Percentiles rank a stretch among this genome's conserved stretches.
phyloP scores from a whole-genome alignment of 2,888 invertebrate genomes.

The Sericinus montela region DNA sequence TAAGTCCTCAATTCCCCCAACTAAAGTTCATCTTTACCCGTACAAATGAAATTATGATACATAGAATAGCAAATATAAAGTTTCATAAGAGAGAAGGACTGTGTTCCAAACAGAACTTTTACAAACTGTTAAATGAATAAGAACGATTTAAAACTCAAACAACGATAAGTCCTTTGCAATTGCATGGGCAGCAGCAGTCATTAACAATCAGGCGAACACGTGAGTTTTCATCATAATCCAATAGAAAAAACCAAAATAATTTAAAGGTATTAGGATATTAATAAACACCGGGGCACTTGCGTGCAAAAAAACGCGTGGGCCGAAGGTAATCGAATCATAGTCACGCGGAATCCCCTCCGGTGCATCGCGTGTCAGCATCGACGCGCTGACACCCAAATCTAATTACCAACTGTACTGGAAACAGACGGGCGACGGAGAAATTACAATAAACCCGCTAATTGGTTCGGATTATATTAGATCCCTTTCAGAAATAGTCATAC shows the following conservation, averaged over 20 bases:
- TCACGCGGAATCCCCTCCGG: conserved; percentile 49
- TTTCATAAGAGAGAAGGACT: too few species aligned
- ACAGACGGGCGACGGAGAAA: conserved; percentile 19
- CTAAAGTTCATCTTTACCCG: too few species aligned
- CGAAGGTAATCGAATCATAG: conserved; percentile 57
- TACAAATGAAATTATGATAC: too few species aligned
- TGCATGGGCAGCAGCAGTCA: too few species aligned
- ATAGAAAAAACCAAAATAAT: background rate
- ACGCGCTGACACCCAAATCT: conserved; percentile 44
- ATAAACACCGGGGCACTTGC: background rate
- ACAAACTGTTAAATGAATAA: too few species aligned
- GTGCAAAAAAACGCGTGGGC: conserved; percentile 25
- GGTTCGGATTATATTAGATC: conserved; percentile 4
- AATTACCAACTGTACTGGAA: conserved; percentile 35
- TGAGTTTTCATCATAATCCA: too few species aligned
- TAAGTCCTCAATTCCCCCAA: too few species aligned
- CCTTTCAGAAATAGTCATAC: conserved; percentile 6
- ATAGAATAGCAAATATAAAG: too few species aligned
- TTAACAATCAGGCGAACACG: too few species aligned
- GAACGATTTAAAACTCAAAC: too few species aligned
- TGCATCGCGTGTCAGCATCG: conserved; percentile 39
- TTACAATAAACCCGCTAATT: conserved; percentile 9
- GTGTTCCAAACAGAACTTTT: too few species aligned
- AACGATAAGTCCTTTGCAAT: too few species aligned
- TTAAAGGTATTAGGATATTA: background rate